Evolutionary conservation across 1,140 invertebrate genomes (phyloP).

Genomic region (Aphelinus atriplicis): DNA sequence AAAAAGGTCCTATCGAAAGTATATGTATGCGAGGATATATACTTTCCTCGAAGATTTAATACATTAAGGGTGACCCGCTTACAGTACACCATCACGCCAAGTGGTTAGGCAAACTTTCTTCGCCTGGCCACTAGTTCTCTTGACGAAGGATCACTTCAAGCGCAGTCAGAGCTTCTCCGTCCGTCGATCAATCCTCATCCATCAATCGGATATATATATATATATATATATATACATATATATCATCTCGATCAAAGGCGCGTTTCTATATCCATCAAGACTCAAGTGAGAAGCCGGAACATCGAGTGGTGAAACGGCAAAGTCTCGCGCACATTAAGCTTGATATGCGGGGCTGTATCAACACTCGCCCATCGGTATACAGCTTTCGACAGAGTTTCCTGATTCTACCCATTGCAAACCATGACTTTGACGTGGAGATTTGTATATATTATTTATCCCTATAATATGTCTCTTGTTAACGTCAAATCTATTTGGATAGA

Average conservation of each 20-base stretch:
- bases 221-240: not conserved
- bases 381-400: not conserved
- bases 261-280: slow-evolving; percentile 33
- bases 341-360: slow-evolving; percentile 1
- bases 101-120: not conserved
- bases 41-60: not conserved
- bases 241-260: slow-evolving; percentile 27
- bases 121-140: not conserved
- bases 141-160: slow-evolving; percentile 1
- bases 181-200: slow-evolving; percentile 33
- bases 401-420: not conserved
- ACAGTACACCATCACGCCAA: not conserved
- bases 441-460: too few relatives aligned
- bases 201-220: slow-evolving; percentile 11
- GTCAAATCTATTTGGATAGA: too few relatives aligned
- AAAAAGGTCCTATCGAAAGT: not conserved
- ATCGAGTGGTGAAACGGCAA: not conserved
- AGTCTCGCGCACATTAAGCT: slow-evolving; percentile 11
- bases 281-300: not conserved
- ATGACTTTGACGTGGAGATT: too few relatives aligned
- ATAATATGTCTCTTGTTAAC: too few relatives aligned
- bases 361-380: not conserved
- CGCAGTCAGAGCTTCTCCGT: slow-evolving; percentile 26
- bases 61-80: not conserved
- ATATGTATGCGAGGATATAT: too few relatives aligned